Evolutionary conservation across 2,113 vertebrate genomes (phyloP), one percentile per base, ranked within the genome.

Genomic region (Fregata magnificens): DNA sequence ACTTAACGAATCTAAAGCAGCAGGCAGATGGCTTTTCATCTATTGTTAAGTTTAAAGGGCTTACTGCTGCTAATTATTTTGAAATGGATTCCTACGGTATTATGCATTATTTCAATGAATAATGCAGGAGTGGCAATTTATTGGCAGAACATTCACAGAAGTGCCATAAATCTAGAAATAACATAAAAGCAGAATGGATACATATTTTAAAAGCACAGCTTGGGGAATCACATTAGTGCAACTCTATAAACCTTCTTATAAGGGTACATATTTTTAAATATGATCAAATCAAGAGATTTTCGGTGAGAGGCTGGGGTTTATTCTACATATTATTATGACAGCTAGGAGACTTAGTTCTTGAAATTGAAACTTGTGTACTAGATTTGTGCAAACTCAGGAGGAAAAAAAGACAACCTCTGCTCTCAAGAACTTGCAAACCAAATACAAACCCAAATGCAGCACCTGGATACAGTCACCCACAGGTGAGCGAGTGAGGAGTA

Each of bases 61-160:
- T 95, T 95, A 88, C 88, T 88, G 28, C n/a, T 70, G 71, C 81
- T 97, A 97, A 97, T 97, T 95, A 97, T 96, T 96, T 89, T 94
- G 92, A 97, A 97, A 97, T 80, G 13, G 79, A 90, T 94, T 96
- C 88, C 76, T 96, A 56, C 0, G 4, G 53, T 95, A 96, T 91
- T 93, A 94, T 93, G 82, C 94, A 77, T 94, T 97, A 90, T 96
- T 94, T 96, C 84, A 93, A 88, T 94, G 95, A 96, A 97, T 97
- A 96, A 97, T 97, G 79, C 65, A 97, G 72, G 34, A 91, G 79
- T 84, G 65, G 88, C 36, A 97, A 95, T 96, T 96, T 95, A 94
- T 90, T 95, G 92, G 65, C 79, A 96, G 93, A 95, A 88, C 49
- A 91, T 97, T 92, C 65, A 61, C 36, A 59, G 49, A 67, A 96